These are phyloP conservation scores for Crotalus tigris DNA, from an alignment of 2,113 vertebrate genomes.

Conservation along the genomic window DNA sequence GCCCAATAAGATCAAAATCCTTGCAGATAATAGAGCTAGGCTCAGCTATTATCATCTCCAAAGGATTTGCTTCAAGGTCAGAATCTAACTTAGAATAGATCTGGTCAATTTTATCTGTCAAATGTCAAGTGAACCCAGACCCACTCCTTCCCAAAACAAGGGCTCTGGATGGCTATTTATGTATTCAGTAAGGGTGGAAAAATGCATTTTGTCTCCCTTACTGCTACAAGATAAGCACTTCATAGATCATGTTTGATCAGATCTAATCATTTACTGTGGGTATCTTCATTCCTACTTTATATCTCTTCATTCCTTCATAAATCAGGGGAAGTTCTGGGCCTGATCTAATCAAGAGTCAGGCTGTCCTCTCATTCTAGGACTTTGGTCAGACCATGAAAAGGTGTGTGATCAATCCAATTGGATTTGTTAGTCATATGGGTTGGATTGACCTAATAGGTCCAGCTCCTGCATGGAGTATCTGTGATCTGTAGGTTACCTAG, in stretches of 20 bases:
- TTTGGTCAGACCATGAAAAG: not conserved
- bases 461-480: not conserved
- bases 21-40: not conserved
- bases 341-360: not conserved
- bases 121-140: not conserved
- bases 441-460: not conserved
- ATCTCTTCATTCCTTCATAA: not conserved
- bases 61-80: not conserved
- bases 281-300: not conserved
- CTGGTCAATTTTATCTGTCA: not conserved
- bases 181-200: not conserved
- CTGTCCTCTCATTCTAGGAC: not conserved
- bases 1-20: not conserved
- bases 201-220: not conserved
- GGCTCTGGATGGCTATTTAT: not conserved
- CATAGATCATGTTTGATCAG: not conserved
- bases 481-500: not conserved
- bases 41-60: not conserved
- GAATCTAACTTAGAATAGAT: not conserved
- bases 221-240: not conserved
- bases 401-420: not conserved
- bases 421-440: not conserved
- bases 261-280: not conserved
- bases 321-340: not conserved
- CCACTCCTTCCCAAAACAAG: not conserved